phyloP scores from a whole-genome alignment of 2,888 invertebrate species.

The Hesperia comma region DNA sequence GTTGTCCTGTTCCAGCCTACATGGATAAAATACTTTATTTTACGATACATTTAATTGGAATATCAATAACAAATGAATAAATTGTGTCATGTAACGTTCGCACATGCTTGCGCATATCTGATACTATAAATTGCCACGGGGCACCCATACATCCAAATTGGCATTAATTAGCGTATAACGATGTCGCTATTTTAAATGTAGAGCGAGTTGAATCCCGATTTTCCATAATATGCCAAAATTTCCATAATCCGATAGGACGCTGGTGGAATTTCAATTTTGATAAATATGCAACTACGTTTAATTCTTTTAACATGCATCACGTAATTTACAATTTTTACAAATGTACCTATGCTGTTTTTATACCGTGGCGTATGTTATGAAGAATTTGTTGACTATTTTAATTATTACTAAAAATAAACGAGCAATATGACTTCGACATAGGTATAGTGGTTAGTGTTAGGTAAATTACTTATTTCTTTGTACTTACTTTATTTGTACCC shows the following conservation, averaged over 20 bases:
- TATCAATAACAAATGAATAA: conserved; percentile 8
- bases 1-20: not conserved
- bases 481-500: too few species aligned
- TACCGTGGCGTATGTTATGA: too few species aligned
- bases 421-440: too few species aligned
- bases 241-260: conserved; percentile 24
- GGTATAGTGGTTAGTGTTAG: too few species aligned
- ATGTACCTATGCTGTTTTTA: too few species aligned
- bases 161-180: conserved; percentile 28
- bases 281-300: conserved; percentile 14
- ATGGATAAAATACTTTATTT: not conserved
- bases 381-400: too few species aligned
- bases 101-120: conserved; percentile 22
- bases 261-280: conserved; percentile 20
- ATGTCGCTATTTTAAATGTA: conserved; percentile 21
- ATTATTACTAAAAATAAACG: too few species aligned
- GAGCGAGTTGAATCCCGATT: conserved; percentile 21
- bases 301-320: not conserved
- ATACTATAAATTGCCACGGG: conserved; percentile 6
- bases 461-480: too few species aligned
- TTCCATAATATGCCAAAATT: conserved; percentile 26
- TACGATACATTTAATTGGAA: not conserved
- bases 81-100: conserved; percentile 1
- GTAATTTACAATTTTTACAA: not conserved
- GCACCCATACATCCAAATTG: conserved; percentile 12